A percentile compares a stretch with the other conserved stretches of the same genome.
Conservation (phyloP, 2,113 vertebrate species). For the Erythrolamprus reginae region DNA sequence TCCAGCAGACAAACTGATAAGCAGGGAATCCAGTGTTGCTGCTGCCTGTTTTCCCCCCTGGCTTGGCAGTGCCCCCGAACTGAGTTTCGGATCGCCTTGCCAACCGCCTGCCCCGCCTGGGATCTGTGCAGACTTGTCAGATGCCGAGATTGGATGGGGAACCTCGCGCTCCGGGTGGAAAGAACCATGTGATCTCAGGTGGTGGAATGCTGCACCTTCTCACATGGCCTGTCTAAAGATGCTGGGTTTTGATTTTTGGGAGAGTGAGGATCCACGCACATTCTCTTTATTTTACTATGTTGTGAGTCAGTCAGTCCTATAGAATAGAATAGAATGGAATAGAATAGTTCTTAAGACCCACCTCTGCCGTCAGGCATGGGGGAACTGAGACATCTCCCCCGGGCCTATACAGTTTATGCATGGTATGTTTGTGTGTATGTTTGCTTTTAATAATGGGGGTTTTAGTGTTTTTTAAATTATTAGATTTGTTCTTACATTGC, state of each 20-base stretch:
- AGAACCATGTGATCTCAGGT: background rate
- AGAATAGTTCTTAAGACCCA: no score
- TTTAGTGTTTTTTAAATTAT: no score
- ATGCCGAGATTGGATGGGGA: background rate
- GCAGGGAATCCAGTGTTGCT: no score
- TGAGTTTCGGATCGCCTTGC: background rate
- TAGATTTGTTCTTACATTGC: no score
- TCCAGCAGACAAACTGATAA: background rate
- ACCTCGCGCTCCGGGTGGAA: no score
- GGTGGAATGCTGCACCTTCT: background rate
- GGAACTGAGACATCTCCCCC: no score
- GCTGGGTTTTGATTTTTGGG: background rate
- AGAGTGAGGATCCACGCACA: background rate
- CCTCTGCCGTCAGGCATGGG: no score
- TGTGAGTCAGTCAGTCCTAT: background rate
- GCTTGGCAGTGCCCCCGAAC: background rate
- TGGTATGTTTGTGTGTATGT: no score
- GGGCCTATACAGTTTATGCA: no score
- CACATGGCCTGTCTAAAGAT: background rate
- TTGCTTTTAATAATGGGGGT: no score
- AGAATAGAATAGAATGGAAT: no score
- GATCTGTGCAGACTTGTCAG: no score
- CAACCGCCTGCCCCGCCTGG: background rate
- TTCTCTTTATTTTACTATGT: background rate
- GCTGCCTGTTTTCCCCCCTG: background rate